phyloP scores from a whole-genome alignment of 2,888 invertebrate genomes.

The Teleogryllus oceanicus region DNA sequence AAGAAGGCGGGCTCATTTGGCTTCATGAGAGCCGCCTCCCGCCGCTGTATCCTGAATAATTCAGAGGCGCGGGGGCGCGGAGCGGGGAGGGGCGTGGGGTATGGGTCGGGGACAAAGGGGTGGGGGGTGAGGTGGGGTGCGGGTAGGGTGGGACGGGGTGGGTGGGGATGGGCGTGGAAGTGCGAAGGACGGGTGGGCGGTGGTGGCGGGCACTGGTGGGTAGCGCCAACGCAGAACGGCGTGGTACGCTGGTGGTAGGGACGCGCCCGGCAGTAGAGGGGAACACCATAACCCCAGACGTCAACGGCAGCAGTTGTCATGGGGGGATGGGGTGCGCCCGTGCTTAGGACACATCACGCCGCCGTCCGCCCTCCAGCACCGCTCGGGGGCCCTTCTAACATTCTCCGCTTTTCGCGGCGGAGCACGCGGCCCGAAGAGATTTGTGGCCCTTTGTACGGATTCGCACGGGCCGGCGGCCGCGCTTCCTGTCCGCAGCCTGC shows the following conservation, averaged over 20 bases:
- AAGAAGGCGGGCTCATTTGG: constrained; percentile 8
- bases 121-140: background rate
- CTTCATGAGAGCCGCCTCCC: constrained; percentile 7
- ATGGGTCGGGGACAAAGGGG: background rate
- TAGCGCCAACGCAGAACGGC: no score
- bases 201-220: no score
- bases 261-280: no score
- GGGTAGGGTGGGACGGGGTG: no score
- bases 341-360: background rate
- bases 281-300: no score
- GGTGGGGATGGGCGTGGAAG: no score
- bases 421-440: background rate
- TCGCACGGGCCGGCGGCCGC: background rate
- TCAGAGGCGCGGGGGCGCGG: background rate
- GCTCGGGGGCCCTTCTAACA: background rate
- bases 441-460: constrained; percentile 18
- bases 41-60: background rate
- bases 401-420: background rate
- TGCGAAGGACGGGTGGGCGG: no score
- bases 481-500: background rate
- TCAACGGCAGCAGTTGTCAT: no score
- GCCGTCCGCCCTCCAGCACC: background rate
- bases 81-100: background rate
- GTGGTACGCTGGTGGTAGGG: no score
- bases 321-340: background rate